These are phyloP conservation scores for Tinea pellionella DNA, from an alignment of 2,888 invertebrate genomes.

Conservation along the genomic window DNA sequence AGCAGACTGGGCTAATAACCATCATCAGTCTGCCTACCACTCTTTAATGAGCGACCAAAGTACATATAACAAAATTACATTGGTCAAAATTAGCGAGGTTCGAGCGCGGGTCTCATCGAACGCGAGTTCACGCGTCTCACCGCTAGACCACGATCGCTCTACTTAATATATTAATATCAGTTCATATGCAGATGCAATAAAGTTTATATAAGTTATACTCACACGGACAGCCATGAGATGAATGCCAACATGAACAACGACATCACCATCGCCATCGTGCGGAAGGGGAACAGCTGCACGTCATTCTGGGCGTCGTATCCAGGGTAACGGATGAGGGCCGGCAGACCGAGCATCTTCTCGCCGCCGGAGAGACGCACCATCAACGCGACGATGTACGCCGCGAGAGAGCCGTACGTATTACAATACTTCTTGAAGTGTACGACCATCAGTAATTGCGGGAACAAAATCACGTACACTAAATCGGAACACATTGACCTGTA, in stretches of 20 bases:
- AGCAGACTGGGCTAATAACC: too few species aligned
- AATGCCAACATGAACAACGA: conserved; percentile 83
- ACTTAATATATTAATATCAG: too few species aligned
- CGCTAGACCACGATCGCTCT: too few species aligned
- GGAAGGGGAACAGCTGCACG: conserved; percentile 94
- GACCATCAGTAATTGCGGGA: conserved; percentile 97
- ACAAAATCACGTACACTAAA: conserved; percentile 97
- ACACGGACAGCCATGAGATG: conserved; percentile 86
- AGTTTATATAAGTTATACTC: too few species aligned
- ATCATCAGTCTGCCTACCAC: too few species aligned
- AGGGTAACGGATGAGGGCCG: conserved; percentile 88
- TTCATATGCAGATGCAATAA: too few species aligned
- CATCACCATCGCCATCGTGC: conserved; percentile 93
- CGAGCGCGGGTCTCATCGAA: too few species aligned
- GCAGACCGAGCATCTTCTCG: conserved; percentile 84
- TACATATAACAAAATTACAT: too few species aligned
- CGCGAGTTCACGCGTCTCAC: too few species aligned
- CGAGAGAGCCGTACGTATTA: conserved; percentile 97
- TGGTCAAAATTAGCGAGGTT: too few species aligned
- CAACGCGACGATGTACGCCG: conserved; percentile 87
- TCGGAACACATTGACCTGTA: conserved; percentile 97
- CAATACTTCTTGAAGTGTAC: conserved; percentile 94
- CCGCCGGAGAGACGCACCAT: conserved; percentile 86
- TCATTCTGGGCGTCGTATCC: conserved; percentile 82
- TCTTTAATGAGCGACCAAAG: too few species aligned